These are phyloP conservation scores for Syngnathus acus DNA, from an alignment of 2,797 vertebrate species.

Conservation along the genomic window DNA sequence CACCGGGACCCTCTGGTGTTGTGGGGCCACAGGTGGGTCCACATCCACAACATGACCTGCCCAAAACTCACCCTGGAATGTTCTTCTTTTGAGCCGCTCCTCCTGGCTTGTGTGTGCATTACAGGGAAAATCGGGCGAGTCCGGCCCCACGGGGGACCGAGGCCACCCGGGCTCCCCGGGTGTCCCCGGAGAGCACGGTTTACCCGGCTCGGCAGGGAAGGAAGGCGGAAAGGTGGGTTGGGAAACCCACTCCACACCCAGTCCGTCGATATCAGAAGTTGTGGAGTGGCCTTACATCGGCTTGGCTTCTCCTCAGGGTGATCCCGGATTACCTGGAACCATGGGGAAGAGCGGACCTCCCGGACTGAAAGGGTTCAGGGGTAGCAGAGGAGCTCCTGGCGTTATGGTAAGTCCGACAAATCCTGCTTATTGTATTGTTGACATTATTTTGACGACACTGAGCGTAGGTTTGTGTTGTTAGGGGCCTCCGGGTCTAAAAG, in stretches of 20 bases:
- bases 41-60: neutral
- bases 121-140: slow-evolving; percentile 90
- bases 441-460: neutral
- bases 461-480: slow-evolving; percentile 40
- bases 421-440: neutral
- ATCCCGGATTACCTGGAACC: slow-evolving; percentile 81
- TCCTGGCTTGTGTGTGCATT: slow-evolving; percentile 13
- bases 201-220: slow-evolving; percentile 89
- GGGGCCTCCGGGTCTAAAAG: slow-evolving; percentile 89
- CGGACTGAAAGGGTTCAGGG: slow-evolving; percentile 88
- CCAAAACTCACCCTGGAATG: neutral
- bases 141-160: slow-evolving; percentile 86
- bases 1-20: slow-evolving; percentile 88
- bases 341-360: slow-evolving; percentile 86
- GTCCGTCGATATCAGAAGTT: neutral
- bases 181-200: slow-evolving; percentile 89
- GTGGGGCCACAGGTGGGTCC: slow-evolving; percentile 92
- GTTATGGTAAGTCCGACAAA: slow-evolving; percentile 69
- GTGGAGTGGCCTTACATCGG: neutral
- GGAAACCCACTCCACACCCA: neutral
- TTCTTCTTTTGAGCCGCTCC: neutral
- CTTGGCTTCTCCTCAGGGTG: slow-evolving; percentile 72
- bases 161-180: slow-evolving; percentile 91
- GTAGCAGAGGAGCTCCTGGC: slow-evolving; percentile 85
- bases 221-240: slow-evolving; percentile 88